Conservation (phyloP, 2,113 vertebrate species). For the Cyanocitta stelleri region DNA sequence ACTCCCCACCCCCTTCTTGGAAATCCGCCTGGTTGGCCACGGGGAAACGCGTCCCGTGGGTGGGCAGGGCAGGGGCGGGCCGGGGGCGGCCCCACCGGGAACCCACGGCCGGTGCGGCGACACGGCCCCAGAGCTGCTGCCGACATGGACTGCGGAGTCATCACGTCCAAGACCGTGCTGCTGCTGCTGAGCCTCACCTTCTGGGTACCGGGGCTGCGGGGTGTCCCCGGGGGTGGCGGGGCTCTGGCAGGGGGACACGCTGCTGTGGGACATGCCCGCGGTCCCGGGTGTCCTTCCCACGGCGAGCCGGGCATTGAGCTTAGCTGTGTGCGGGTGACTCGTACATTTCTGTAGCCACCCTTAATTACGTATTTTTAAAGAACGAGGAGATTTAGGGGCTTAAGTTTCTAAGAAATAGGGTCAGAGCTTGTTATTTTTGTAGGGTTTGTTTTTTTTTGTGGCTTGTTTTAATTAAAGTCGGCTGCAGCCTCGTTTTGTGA, state of each 20-base stretch:
- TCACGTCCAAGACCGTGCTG: slow-evolving; percentile 39
- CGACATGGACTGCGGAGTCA: slow-evolving; percentile 17
- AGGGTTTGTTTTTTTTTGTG: not conserved
- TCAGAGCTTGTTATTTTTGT: too few relatives aligned
- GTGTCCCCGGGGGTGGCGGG: not conserved
- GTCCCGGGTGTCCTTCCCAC: rapidly evolving
- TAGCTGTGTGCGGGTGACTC: rapidly evolving
- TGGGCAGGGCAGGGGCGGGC: not conserved
- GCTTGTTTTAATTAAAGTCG: not conserved
- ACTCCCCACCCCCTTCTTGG: not conserved
- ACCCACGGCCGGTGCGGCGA: rapidly evolving
- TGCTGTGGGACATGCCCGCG: rapidly evolving
- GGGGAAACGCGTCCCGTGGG: not conserved
- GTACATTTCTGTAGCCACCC: rapidly evolving
- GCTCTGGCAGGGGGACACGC: not conserved
- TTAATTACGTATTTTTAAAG: not conserved
- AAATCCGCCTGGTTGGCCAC: too few relatives aligned
- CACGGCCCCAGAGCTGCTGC: rapidly evolving
- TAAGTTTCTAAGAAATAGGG: rapidly evolving
- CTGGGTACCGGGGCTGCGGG: not conserved
- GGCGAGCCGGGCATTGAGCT: rapidly evolving
- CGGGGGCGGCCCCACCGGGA: not conserved
- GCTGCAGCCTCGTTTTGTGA: rapidly evolving
- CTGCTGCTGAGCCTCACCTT: slow-evolving; percentile 38
- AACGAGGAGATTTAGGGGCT: not conserved